Evolutionary conservation across 92 coral and sea anemone species (phyloP).

Genomic region (Diadumene lineata): DNA sequence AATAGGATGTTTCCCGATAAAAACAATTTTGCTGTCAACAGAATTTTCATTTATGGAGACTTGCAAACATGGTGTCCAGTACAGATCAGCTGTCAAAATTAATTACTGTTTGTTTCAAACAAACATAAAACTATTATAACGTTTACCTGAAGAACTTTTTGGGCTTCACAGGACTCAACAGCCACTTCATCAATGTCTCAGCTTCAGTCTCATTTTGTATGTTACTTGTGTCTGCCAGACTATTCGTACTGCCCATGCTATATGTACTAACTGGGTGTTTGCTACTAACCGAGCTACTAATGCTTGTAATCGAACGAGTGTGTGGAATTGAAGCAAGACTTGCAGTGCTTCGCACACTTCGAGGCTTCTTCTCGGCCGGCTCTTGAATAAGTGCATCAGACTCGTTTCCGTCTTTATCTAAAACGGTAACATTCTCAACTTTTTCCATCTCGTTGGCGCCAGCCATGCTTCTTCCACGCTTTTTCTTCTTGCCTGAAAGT

Average conservation of each 20-base stretch:
- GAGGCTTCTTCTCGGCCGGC: constrained; percentile 30
- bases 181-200: constrained; percentile 79
- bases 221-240: constrained; percentile 30
- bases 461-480: constrained; percentile 45
- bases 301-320: constrained; percentile 7
- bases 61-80: too few species aligned
- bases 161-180: constrained; percentile 90
- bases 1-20: too few species aligned
- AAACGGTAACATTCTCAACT: constrained; percentile 26
- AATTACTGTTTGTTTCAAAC: too few species aligned
- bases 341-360: constrained; percentile 22
- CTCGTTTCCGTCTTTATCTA: constrained; percentile 32
- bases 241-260: constrained; percentile 41
- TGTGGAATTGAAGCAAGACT: constrained; percentile 7
- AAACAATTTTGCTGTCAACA: too few species aligned
- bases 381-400: constrained; percentile 16
- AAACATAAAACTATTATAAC: not conserved
- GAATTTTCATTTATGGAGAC: too few species aligned
- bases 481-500: constrained; percentile 68
- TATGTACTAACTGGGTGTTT: constrained; percentile 50
- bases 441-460: constrained; percentile 25
- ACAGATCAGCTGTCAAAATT: too few species aligned
- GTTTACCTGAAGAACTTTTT: constrained; percentile 91
- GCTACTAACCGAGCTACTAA: not conserved
- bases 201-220: constrained; percentile 71